Percentiles rank a stretch among this genome's conserved stretches.
Evolutionary conservation across 2,888 invertebrate genomes (phyloP).

Genomic region (Campaea margaritaria): DNA sequence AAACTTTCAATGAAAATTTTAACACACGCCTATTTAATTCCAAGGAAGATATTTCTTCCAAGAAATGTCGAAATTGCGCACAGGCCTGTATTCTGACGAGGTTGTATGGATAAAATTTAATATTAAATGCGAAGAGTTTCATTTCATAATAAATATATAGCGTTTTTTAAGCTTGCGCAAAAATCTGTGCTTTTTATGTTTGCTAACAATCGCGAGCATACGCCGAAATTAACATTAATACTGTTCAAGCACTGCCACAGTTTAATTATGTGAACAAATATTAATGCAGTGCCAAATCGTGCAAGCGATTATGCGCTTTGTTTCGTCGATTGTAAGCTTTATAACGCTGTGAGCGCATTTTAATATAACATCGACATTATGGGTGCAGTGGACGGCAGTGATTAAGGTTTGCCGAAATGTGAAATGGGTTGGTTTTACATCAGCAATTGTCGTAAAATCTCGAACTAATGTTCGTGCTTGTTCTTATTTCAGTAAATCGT

Average conservation of each 20-base stretch:
- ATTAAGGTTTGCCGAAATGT: slow-evolving; percentile 16
- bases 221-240: slow-evolving; percentile 42
- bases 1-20: too few relatives aligned
- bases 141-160: too few relatives aligned
- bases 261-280: slow-evolving; percentile 36
- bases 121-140: neutral
- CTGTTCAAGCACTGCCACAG: slow-evolving; percentile 33
- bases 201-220: slow-evolving; percentile 38
- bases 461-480: too few relatives aligned
- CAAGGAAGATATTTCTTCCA: too few relatives aligned
- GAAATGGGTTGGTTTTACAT: slow-evolving; percentile 5
- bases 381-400: slow-evolving; percentile 22
- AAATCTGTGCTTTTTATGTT: slow-evolving; percentile 27
- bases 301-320: slow-evolving; percentile 36
- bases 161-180: slow-evolving; percentile 15
- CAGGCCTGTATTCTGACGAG: neutral
- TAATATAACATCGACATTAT: slow-evolving; percentile 35
- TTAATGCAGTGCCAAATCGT: slow-evolving; percentile 28
- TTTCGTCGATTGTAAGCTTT: slow-evolving; percentile 37
- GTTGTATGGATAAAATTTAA: too few relatives aligned
- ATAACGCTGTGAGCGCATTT: slow-evolving; percentile 34
- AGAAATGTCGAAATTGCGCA: too few relatives aligned
- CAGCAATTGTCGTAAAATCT: neutral
- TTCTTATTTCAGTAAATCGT: too few relatives aligned
- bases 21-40: too few relatives aligned